phyloP scores from a whole-genome alignment of 2,113 vertebrate genomes.

The Xiphias gladius region DNA sequence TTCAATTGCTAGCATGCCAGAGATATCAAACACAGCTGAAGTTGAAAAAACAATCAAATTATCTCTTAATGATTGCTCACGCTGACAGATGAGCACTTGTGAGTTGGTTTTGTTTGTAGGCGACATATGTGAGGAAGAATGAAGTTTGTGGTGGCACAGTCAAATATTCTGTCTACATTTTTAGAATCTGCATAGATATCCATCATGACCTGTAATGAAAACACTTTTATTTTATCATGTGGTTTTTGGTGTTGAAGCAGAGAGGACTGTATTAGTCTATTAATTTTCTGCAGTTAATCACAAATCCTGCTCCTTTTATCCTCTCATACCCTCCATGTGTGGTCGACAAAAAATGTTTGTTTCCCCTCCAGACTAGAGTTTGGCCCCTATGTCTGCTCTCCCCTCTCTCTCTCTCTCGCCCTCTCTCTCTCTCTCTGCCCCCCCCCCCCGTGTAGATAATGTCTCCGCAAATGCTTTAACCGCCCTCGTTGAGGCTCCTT shows the following conservation, averaged over 20 bases:
- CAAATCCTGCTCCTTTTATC: slow-evolving; percentile 78
- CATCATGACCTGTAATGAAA: slow-evolving; percentile 79
- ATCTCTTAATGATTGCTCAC: slow-evolving; percentile 80
- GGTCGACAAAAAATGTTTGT: slow-evolving; percentile 76
- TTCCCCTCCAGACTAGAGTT: slow-evolving; percentile 75
- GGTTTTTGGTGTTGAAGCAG: slow-evolving; percentile 69
- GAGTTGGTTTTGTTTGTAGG: slow-evolving; percentile 46
- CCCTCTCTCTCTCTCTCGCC: slow-evolving; percentile 3
- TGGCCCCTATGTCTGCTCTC: slow-evolving; percentile 60
- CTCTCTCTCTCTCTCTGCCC: background rate
- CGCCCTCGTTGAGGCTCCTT: slow-evolving; percentile 79
- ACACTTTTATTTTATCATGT: slow-evolving; percentile 66
- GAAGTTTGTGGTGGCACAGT: slow-evolving; percentile 31
- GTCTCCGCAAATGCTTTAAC: slow-evolving; percentile 82
- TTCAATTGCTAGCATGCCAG: slow-evolving; percentile 73
- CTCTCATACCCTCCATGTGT: slow-evolving; percentile 74
- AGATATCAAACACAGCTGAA: slow-evolving; percentile 76
- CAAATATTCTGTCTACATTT: slow-evolving; percentile 47
- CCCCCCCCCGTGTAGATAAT: slow-evolving; percentile 74
- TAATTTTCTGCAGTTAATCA: slow-evolving; percentile 80
- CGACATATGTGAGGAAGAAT: slow-evolving; percentile 52
- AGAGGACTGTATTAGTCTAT: slow-evolving; percentile 73
- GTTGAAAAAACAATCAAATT: slow-evolving; percentile 80
- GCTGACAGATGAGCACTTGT: slow-evolving; percentile 72
- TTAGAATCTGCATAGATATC: slow-evolving; percentile 62